A percentile compares a stretch with the other conserved stretches of the same genome.
phyloP scores from a whole-genome alignment of 2,888 invertebrate species.

The Nomada fucata region DNA sequence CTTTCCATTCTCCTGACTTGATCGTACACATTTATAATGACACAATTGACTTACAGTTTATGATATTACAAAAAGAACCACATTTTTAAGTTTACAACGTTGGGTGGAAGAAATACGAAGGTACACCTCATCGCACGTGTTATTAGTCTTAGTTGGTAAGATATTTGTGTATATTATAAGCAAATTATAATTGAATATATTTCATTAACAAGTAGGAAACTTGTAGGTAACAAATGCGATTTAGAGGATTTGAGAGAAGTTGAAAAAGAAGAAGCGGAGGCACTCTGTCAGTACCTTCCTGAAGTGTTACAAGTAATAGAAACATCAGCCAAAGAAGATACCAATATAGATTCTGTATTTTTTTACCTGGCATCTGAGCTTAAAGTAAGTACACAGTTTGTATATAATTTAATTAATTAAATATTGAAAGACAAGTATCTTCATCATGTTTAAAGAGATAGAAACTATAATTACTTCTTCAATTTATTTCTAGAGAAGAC shows the following conservation, averaged over 20 bases:
- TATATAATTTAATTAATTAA: not conserved
- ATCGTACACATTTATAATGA: not conserved
- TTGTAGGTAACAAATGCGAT: constrained; percentile 93
- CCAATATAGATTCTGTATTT: constrained; percentile 95
- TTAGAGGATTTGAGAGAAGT: constrained; percentile 92
- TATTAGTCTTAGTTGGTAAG: constrained; percentile 94
- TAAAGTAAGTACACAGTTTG: constrained; percentile 86
- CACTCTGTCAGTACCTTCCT: constrained; percentile 93
- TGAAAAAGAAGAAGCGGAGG: constrained; percentile 93
- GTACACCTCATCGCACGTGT: constrained; percentile 96
- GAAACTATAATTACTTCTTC: not conserved
- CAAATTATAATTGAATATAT: not conserved
- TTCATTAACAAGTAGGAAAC: not conserved
- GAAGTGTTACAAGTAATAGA: constrained; percentile 95
- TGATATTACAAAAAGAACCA: constrained; percentile 96
- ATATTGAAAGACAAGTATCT: not conserved
- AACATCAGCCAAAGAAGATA: constrained; percentile 96
- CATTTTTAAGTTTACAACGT: constrained; percentile 95
- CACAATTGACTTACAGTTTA: constrained; percentile 88
- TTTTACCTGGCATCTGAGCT: constrained; percentile 93
- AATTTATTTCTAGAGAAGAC: constrained; percentile 87
- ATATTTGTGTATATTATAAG: constrained; percentile 16
- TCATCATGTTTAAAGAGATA: not conserved
- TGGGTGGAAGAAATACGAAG: constrained; percentile 98
- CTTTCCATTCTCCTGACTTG: not conserved